Evolutionary conservation across 2,113 vertebrate species (phyloP).

Genomic region (Coturnix japonica): DNA sequence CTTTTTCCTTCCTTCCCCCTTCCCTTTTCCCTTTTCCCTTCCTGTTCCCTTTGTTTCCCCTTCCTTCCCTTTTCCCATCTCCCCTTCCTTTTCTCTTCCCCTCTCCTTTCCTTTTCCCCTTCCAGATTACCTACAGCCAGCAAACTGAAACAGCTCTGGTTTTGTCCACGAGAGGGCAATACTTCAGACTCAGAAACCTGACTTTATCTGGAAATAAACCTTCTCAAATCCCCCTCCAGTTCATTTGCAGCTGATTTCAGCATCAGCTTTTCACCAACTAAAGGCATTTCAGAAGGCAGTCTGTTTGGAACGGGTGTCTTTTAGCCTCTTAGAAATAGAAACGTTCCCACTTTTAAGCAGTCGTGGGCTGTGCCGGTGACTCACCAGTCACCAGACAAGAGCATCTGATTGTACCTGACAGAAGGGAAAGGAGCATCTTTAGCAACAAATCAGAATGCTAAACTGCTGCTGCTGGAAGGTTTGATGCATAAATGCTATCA

Average conservation of each 20-base stretch:
- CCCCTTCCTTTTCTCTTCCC: too few relatives aligned
- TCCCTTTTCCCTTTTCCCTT: too few relatives aligned
- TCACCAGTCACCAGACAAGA: slow-evolving; percentile 63
- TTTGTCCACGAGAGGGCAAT: slow-evolving; percentile 42
- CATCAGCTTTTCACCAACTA: background rate
- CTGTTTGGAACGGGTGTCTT: background rate
- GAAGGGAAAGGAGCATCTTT: background rate
- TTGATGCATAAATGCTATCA: background rate
- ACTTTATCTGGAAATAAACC: background rate
- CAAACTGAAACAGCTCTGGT: background rate
- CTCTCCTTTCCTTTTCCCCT: too few relatives aligned
- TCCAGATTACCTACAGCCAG: background rate
- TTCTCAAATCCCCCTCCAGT: background rate
- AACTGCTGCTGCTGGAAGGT: background rate
- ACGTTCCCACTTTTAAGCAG: background rate
- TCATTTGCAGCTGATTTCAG: background rate
- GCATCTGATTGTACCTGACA: slow-evolving; percentile 9
- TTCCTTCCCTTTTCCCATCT: too few relatives aligned
- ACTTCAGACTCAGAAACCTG: background rate
- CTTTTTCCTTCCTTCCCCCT: too few relatives aligned
- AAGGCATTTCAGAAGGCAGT: background rate
- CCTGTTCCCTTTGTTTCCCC: too few relatives aligned
- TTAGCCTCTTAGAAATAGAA: slow-evolving; percentile 17
- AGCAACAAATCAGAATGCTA: background rate
- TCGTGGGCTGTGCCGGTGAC: slow-evolving; percentile 44